Percentiles rank a stretch among this genome's conserved stretches.
phyloP scores from a whole-genome alignment of 1,140 invertebrate genomes.

The Littorina saxatilis region DNA sequence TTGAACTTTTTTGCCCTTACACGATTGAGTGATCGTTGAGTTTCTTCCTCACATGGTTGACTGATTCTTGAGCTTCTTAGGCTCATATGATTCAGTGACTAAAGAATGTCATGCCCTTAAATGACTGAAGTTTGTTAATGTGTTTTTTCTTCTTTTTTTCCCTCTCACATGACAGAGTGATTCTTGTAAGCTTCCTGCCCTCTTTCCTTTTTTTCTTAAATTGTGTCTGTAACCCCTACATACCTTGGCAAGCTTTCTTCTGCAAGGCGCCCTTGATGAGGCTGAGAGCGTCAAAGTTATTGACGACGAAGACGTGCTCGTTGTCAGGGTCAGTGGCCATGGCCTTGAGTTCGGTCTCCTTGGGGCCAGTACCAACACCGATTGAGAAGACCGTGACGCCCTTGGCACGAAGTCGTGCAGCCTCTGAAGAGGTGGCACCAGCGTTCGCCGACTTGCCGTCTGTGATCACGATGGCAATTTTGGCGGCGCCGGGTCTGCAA shows the following conservation, averaged over 20 bases:
- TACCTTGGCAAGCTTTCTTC: constrained; percentile 57
- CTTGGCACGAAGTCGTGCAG: constrained; percentile 52
- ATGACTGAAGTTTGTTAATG: too few relatives aligned
- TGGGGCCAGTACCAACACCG: constrained; percentile 61
- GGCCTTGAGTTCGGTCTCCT: constrained; percentile 56
- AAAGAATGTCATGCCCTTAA: too few relatives aligned
- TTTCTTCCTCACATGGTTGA: too few relatives aligned
- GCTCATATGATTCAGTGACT: too few relatives aligned
- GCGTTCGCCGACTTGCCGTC: constrained; percentile 50
- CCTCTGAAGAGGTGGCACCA: constrained; percentile 43
- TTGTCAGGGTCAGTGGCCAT: constrained; percentile 68
- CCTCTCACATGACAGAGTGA: too few relatives aligned
- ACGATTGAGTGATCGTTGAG: too few relatives aligned
- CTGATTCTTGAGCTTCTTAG: too few relatives aligned
- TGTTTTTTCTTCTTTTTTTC: too few relatives aligned
- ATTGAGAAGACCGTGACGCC: constrained; percentile 67
- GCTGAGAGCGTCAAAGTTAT: constrained; percentile 63
- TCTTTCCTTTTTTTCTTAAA: too few relatives aligned
- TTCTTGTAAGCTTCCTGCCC: too few relatives aligned
- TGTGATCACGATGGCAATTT: constrained; percentile 64
- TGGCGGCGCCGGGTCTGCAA: constrained; percentile 53
- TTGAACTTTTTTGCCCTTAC: too few relatives aligned
- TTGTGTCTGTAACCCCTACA: too few relatives aligned
- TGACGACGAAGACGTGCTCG: constrained; percentile 64
- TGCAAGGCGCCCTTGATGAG: constrained; percentile 60